phyloP scores from a whole-genome alignment of 2,113 vertebrate genomes.

The Burhinus oedicnemus region DNA sequence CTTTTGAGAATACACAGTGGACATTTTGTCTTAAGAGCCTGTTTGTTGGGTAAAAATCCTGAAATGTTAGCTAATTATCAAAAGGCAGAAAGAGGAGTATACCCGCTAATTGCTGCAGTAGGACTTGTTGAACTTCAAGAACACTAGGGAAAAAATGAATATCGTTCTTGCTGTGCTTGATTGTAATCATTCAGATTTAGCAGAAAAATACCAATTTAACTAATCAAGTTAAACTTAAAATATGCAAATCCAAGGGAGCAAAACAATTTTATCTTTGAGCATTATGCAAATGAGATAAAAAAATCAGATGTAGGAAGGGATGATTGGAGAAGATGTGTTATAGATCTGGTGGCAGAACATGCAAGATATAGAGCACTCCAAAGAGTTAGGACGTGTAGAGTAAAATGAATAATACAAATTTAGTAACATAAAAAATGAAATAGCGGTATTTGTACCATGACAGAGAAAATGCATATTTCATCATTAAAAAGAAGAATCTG shows the following conservation, averaged over 20 bases:
- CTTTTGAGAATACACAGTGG: not conserved
- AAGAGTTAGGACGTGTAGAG: fast-evolving
- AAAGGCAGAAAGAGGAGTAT: not conserved
- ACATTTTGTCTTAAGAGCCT: not conserved
- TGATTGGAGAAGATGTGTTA: not conserved
- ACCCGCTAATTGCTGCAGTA: not conserved
- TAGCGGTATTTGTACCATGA: not conserved
- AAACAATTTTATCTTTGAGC: not conserved
- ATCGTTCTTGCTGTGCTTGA: not conserved
- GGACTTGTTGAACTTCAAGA: not conserved
- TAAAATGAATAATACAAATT: not conserved
- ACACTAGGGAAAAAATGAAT: not conserved
- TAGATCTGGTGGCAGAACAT: not conserved
- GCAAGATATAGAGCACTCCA: not conserved
- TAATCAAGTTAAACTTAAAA: not conserved
- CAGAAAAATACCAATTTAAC: not conserved
- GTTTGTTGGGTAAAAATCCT: constrained; percentile 4
- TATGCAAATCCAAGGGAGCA: not conserved
- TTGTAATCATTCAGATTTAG: not conserved
- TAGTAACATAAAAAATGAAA: not conserved
- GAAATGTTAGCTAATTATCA: not conserved
- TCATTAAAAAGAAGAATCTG: not conserved
- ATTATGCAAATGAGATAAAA: not conserved
- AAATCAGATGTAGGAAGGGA: not conserved
- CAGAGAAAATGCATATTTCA: not conserved